Base-by-base conservation (phyloP, 2,888 invertebrate genomes). In the Corythucha ciliata region DNA sequence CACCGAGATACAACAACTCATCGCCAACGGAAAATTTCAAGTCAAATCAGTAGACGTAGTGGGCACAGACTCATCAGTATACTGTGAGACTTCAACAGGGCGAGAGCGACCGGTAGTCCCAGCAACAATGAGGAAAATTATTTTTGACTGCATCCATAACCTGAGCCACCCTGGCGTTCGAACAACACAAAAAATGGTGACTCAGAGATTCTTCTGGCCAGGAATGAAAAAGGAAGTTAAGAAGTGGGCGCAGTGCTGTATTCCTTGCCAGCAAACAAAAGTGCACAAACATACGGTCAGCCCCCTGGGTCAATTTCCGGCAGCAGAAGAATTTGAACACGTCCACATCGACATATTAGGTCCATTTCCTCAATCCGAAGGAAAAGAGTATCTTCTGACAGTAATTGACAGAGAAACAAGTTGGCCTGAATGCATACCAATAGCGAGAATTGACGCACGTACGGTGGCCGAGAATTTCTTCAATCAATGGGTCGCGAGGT, bases 271-370 rank as follows among this genome's bases (percentile, higher is more conserved):
- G 48, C 53, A 54, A 16, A 36, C 60, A 1, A 66, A 67, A 48
- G 44, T 66, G 1, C 36, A 55, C 1, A 48, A 62, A 3, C 48
- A 48, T 27, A 48, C 48, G 1, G 8, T 2, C 3, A 21, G 37
- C 8, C 48, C 48, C n/a, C 25, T 14, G 8, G 36, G 37, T 8
- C 26, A 24, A 14, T 48, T 48, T 33, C 5, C 25, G 10, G 25
- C 33, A 1, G 14, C 58, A 37, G 47, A 32, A 5, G 56, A 66
- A 8, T 69, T 71, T 56, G 54, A 60, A 2, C 67, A 68, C 51
- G 59, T 69, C 3, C 68, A 70, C 56, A 59, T 71, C 3, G 68
- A 71, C 57, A 58, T 72, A 4, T 63, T 71, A 2, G 68, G 69
- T 21, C 69, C 69, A 0, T 52, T 70, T 8, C 67, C 69, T 12